A percentile compares a stretch with the other conserved stretches of the same genome.
Evolutionary conservation across 2,888 invertebrate species (phyloP).

Genomic region (Sycophila texana): DNA sequence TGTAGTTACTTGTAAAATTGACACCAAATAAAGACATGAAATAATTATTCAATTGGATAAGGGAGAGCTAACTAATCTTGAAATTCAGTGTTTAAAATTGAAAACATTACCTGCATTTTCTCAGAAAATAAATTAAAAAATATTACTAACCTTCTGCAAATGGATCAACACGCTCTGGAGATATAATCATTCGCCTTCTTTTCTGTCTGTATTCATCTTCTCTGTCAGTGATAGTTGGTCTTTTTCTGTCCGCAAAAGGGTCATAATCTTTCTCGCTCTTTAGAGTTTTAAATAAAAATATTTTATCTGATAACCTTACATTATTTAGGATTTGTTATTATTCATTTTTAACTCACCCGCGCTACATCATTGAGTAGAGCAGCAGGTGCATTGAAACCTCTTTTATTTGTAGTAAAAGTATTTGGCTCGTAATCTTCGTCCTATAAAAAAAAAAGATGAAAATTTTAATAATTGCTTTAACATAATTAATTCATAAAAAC

Average conservation of each 20-base stretch:
- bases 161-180: constrained; percentile 97
- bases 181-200: constrained; percentile 92
- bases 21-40: constrained; percentile 6
- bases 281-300: constrained; percentile 54
- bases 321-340: constrained; percentile 5
- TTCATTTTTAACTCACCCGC: constrained; percentile 79
- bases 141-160: constrained; percentile 94
- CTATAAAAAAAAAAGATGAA: constrained; percentile 69
- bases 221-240: constrained; percentile 94
- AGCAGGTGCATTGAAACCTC: constrained; percentile 90
- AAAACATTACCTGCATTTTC: constrained; percentile 48
- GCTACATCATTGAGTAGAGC: constrained; percentile 93
- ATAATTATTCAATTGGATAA: constrained; percentile 13
- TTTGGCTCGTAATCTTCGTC: constrained; percentile 92
- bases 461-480: not conserved
- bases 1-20: constrained; percentile 16
- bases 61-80: not conserved
- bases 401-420: constrained; percentile 83
- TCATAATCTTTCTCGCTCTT: constrained; percentile 95
- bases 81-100: constrained; percentile 28
- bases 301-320: constrained; percentile 17
- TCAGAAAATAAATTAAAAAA: constrained; percentile 51
- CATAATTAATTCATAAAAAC: no score
- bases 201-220: constrained; percentile 98
- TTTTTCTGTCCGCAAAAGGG: constrained; percentile 93